Base-by-base conservation (phyloP, 2,888 invertebrate genomes). In the Megaustenia siamemsis region DNA sequence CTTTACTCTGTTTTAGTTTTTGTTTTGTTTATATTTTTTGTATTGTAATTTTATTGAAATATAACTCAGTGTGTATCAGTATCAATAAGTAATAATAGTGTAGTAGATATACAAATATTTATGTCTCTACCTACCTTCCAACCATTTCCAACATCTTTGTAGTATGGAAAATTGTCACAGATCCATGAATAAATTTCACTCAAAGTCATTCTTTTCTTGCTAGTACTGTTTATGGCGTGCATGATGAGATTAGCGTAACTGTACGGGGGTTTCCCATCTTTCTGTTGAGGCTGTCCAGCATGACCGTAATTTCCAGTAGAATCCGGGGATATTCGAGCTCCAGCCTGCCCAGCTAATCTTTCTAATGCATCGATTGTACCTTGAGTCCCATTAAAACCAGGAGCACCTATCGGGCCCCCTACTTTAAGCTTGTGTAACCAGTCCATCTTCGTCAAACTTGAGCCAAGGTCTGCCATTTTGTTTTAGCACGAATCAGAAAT, bases 151-250 rank as follows among this genome's bases (percentile, higher is more conserved):
- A 96, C 96, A 90, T 96, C 96, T 92, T 95, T 95, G 92, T 96
- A 96, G 92, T 96, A 96, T 0, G 96, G 96, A 93, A 96, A 96
- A 89, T 96, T 96, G 88, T 96, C 96, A 90, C 96, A 96, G 73
- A 96, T 96, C 95, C 96, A 96, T 89, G 96, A 95, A 93, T 96
- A 96, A 89, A 96, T 96, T 93, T 96, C 96, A 89, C 96, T 96
- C 56, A 96, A 94, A 3, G 96, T 96, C 96, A 96, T 96, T 94
- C 96, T 96, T 89, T 96, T 96, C 91, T 95, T 95, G 2, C 95
- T 94, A 1, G 96, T 95, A 94, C 95, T 96, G 90, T 94, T 94
- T 90, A 96, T 96, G 10, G 96, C 96, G 89, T 96, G 94, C 87
- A 96, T 95, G 89, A 96, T 96, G 93, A 96, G 95, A 90, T 96